Conservation (phyloP, 2,797 vertebrate species). For the Morus bassanus region DNA sequence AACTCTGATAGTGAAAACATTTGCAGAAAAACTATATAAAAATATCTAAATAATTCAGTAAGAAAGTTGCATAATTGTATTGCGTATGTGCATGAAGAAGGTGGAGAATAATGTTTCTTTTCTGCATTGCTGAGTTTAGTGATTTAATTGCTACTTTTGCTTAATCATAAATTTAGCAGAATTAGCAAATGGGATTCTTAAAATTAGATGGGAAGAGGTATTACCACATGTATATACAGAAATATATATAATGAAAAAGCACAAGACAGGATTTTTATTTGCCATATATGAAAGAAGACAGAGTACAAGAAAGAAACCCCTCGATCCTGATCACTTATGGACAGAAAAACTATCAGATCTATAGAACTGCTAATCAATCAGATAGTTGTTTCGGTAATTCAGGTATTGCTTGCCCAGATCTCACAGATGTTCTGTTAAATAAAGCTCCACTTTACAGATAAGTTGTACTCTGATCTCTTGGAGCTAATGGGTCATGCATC, state of each 20-base stretch:
- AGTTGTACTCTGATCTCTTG: not conserved
- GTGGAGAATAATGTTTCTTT: not conserved
- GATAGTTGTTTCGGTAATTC: not conserved
- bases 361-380: not conserved
- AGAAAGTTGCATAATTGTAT: not conserved
- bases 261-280: not conserved
- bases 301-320: not conserved
- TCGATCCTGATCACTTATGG: not conserved
- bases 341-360: not conserved
- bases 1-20: not conserved
- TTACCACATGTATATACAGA: not conserved
- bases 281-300: not conserved
- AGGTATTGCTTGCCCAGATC: not conserved
- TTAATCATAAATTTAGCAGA: not conserved
- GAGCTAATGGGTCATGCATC: not conserved
- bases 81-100: not conserved
- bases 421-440: not conserved
- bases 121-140: not conserved
- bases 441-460: not conserved
- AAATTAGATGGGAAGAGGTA: not conserved
- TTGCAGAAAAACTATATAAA: not conserved
- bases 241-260: not conserved
- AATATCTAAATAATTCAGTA: not conserved
- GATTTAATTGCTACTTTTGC: not conserved
- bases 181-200: not conserved